Evolutionary conservation across 2,113 vertebrate species (phyloP).

Genomic region (Bubo blakistoni): DNA sequence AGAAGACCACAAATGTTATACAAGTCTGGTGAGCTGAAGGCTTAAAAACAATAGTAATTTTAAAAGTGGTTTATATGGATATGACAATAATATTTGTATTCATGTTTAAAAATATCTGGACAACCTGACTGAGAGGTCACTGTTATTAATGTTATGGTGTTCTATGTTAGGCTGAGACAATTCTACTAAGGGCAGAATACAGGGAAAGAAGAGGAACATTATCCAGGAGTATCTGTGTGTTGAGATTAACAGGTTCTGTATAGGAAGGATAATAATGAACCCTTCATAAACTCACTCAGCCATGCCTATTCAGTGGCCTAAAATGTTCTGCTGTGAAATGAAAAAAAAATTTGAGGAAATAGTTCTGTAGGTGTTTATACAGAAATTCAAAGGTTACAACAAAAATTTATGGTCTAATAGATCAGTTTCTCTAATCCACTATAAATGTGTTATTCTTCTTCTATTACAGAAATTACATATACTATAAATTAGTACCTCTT

Average conservation of each 20-base stretch:
- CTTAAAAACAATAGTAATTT: neutral
- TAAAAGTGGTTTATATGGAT: neutral
- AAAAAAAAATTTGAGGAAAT: neutral
- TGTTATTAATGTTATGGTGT: rapidly evolving
- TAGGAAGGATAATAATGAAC: neutral
- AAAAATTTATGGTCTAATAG: neutral
- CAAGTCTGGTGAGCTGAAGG: neutral
- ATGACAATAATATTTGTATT: neutral
- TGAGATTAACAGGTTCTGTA: neutral
- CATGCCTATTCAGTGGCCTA: neutral
- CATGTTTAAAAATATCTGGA: neutral
- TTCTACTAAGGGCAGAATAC: neutral
- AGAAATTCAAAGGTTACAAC: neutral
- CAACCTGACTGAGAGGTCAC: neutral
- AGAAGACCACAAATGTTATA: neutral
- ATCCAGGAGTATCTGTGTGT: neutral
- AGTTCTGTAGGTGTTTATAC: neutral
- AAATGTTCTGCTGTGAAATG: neutral
- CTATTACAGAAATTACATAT: neutral
- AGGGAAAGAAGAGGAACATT: neutral
- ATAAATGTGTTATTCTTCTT: neutral
- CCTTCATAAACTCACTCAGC: neutral
- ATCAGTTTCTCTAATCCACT: neutral
- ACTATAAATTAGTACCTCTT: neutral
- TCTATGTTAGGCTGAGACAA: neutral